Evolutionary conservation across 2,888 invertebrate genomes (phyloP).

Genomic region (Scelioninae gen. 1): DNA sequence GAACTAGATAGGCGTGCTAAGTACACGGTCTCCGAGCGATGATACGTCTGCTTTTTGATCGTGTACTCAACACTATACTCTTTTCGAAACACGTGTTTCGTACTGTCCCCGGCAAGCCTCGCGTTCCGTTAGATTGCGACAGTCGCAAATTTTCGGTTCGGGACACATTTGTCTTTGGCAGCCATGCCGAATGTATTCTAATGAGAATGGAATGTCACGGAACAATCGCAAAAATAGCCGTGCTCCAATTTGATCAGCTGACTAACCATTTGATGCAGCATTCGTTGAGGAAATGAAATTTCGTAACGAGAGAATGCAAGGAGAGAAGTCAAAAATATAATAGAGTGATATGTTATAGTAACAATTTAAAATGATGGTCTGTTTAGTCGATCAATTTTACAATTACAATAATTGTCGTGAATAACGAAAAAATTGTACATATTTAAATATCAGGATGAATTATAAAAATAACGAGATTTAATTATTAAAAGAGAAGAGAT

Average conservation of each 20-base stretch:
- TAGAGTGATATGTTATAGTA: no score
- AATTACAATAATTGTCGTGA: no score
- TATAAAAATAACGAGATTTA: no score
- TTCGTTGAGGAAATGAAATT: no score
- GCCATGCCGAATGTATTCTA: slow-evolving; percentile 38
- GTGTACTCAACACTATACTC: slow-evolving; percentile 47
- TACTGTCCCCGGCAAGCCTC: slow-evolving; percentile 50
- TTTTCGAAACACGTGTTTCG: slow-evolving; percentile 69
- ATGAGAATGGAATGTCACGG: slow-evolving; percentile 50
- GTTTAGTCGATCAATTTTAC: no score
- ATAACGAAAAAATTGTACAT: no score
- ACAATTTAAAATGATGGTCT: no score
- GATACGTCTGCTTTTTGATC: slow-evolving; percentile 59
- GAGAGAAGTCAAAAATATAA: no score
- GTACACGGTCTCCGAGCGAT: slow-evolving; percentile 58
- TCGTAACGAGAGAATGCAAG: no score
- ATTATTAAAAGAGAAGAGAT: no score
- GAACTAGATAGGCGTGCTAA: slow-evolving; percentile 70
- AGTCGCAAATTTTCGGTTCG: slow-evolving; percentile 22
- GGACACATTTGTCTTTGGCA: slow-evolving; percentile 46
- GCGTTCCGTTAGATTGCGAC: slow-evolving; percentile 64
- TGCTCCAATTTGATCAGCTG: slow-evolving; percentile 64
- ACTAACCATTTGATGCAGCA: no score
- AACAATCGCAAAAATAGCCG: slow-evolving; percentile 58
- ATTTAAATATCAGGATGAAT: no score